These are phyloP conservation scores for Harpagoxenus sublaevis DNA, from an alignment of 2,888 invertebrate species.

Conservation along the genomic window DNA sequence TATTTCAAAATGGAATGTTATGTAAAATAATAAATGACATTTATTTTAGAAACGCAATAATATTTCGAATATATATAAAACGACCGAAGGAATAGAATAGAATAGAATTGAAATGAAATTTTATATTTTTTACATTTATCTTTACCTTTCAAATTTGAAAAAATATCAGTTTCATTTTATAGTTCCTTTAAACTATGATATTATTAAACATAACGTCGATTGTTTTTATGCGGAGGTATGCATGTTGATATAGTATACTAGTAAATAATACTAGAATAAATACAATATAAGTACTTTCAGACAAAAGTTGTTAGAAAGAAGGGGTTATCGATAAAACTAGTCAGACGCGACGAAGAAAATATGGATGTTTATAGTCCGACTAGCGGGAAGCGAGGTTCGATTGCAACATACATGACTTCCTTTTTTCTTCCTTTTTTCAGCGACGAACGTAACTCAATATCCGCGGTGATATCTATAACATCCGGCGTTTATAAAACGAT, in stretches of 20 bases:
- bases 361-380: not conserved
- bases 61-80: not conserved
- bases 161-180: not conserved
- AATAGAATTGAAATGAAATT: not conserved
- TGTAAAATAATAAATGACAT: not conserved
- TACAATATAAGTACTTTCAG: not conserved
- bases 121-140: not conserved
- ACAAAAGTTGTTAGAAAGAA: not conserved
- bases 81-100: not conserved
- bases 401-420: not conserved
- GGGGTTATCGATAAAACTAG: not conserved
- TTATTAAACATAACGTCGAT: not conserved
- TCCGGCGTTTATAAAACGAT: not conserved
- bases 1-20: not conserved
- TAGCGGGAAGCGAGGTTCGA: not conserved
- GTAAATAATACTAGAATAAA: slow-evolving; percentile 1
- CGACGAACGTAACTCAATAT: slow-evolving; percentile 9
- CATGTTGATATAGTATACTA: not conserved
- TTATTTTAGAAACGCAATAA: not conserved
- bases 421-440: not conserved
- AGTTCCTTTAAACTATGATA: too few species aligned
- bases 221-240: not conserved
- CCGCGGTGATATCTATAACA: not conserved
- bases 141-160: not conserved
- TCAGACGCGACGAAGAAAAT: not conserved